Conservation (phyloP, 2,113 vertebrate genomes). For the Spermophilus dauricus region DNA sequence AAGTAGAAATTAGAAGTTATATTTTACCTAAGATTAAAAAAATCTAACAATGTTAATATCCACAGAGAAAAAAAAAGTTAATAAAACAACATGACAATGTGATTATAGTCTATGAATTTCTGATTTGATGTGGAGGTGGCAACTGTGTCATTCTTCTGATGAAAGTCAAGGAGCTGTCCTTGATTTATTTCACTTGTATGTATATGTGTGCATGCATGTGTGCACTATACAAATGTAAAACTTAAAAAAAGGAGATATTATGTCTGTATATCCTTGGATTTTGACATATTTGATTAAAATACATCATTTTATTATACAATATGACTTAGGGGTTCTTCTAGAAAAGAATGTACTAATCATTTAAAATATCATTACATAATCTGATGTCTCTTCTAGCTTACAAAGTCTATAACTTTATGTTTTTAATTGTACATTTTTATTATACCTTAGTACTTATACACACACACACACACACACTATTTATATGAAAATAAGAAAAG, state of each 20-base stretch:
- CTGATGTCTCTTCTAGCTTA: not conserved
- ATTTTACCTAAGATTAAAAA: not conserved
- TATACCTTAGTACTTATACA: not conserved
- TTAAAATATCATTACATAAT: not conserved
- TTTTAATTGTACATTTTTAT: not conserved
- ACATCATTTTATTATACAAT: not conserved
- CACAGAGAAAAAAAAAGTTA: not conserved
- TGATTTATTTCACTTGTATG: not conserved
- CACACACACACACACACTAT: not conserved
- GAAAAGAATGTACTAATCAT: not conserved
- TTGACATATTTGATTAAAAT: not conserved
- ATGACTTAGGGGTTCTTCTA: not conserved
- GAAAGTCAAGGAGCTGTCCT: too few species aligned
- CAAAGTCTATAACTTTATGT: not conserved
- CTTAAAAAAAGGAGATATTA: not conserved
- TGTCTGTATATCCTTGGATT: not conserved
- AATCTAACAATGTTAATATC: not conserved
- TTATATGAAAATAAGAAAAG: not conserved
- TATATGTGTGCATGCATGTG: not conserved
- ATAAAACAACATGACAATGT: conserved; percentile 1
- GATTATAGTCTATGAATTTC: not conserved
- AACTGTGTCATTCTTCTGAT: not conserved
- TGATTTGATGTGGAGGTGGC: not conserved
- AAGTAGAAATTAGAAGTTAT: not conserved
- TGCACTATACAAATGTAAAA: not conserved